Percentiles rank a stretch among this genome's conserved stretches.
These are phyloP conservation scores for Zalophus californianus DNA, from an alignment of 2,797 vertebrate species.

Conservation along the genomic window DNA sequence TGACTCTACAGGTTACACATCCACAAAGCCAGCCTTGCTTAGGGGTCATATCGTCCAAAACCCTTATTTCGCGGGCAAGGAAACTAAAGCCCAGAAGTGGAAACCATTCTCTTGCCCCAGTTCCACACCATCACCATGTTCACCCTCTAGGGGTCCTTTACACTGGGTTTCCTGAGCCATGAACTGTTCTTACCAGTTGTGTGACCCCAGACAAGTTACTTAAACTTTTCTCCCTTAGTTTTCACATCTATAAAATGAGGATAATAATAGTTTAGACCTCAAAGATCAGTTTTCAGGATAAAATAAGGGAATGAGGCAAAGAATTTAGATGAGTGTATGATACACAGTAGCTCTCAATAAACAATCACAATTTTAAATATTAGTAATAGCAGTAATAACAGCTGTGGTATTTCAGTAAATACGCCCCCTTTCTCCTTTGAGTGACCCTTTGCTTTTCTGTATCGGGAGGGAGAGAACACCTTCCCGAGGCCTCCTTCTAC, in stretches of 20 bases:
- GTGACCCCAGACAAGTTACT: neutral
- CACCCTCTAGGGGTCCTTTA: fast-evolving
- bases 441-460: neutral
- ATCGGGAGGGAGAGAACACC: neutral
- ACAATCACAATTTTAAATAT: neutral
- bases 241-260: neutral
- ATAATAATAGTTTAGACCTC: neutral
- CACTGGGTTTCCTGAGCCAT: no score
- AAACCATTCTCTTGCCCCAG: neutral
- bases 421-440: neutral
- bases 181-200: neutral
- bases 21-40: neutral
- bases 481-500: neutral
- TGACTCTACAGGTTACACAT: neutral
- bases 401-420: neutral
- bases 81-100: neutral
- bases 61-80: neutral
- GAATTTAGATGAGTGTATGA: neutral
- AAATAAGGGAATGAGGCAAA: neutral
- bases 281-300: neutral
- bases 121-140: neutral
- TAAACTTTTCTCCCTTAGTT: neutral
- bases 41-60: neutral
- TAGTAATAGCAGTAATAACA: neutral
- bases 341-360: neutral